Evolutionary conservation across 2,797 vertebrate genomes (phyloP).

Genomic region (Argya squamiceps): DNA sequence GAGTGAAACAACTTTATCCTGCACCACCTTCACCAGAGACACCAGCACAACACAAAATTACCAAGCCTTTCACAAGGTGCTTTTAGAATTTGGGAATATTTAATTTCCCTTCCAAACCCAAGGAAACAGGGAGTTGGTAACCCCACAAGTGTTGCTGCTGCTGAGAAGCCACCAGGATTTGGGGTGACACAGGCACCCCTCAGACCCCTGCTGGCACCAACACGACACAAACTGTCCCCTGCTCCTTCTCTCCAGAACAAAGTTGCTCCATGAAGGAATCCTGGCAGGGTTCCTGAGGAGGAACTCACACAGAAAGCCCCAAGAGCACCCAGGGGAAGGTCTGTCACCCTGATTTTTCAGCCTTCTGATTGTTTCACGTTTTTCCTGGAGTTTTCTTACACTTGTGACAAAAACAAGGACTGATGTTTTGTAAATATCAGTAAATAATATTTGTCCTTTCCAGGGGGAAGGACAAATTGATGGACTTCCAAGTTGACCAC

Average conservation of each 20-base stretch:
- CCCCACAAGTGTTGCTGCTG: rapidly evolving
- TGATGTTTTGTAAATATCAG: too few species aligned
- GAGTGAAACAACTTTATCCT: background rate
- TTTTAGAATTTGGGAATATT: background rate
- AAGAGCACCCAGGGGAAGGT: background rate
- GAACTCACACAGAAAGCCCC: background rate
- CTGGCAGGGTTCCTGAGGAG: background rate
- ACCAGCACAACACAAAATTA: background rate
- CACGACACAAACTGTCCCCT: rapidly evolving
- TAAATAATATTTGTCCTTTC: too few species aligned
- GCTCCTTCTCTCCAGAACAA: rapidly evolving
- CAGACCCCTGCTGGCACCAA: background rate
- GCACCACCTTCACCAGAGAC: background rate
- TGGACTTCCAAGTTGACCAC: too few species aligned
- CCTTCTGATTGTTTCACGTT: too few species aligned
- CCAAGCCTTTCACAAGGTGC: background rate
- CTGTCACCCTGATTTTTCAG: too few species aligned
- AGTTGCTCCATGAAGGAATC: background rate
- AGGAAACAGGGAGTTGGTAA: rapidly evolving
- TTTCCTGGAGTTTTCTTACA: too few species aligned
- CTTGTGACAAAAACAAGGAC: too few species aligned
- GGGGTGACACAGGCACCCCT: background rate
- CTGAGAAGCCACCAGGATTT: background rate
- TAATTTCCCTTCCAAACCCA: background rate
- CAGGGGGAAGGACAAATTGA: too few species aligned